phyloP scores from a whole-genome alignment of 2,797 vertebrate genomes.

The Sebastes hubbsi region DNA sequence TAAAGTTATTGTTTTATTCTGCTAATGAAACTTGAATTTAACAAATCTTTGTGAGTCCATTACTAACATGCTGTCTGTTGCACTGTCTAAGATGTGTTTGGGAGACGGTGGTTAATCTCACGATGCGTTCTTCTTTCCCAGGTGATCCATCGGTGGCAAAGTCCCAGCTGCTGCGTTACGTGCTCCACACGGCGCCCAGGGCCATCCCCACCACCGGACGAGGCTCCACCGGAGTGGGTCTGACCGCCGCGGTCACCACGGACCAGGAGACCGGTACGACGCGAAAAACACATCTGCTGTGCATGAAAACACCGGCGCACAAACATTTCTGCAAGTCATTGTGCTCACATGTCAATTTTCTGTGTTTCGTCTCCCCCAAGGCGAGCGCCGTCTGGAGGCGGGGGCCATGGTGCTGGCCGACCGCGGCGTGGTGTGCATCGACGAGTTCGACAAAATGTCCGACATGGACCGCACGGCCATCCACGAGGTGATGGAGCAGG shows the following conservation, averaged over 20 bases:
- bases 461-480: slow-evolving; percentile 98
- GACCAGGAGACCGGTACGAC: slow-evolving; percentile 94
- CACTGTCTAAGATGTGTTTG: background rate
- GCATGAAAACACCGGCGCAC: background rate
- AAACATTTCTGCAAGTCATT: background rate
- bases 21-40: too few species aligned
- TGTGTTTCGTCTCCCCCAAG: slow-evolving; percentile 61
- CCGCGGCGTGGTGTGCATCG: slow-evolving; percentile 96
- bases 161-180: slow-evolving; percentile 95
- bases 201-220: slow-evolving; percentile 95
- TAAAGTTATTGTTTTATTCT: background rate
- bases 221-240: slow-evolving; percentile 93
- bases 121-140: slow-evolving; percentile 44
- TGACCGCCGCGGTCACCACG: slow-evolving; percentile 95
- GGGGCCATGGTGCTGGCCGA: slow-evolving; percentile 98
- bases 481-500: slow-evolving; percentile 99
- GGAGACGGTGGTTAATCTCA: background rate
- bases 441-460: slow-evolving; percentile 99
- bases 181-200: slow-evolving; percentile 91
- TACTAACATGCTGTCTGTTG: background rate
- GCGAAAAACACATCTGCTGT: accelerated
- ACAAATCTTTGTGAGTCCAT: background rate
- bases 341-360: accelerated
- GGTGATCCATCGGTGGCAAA: slow-evolving; percentile 98
- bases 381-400: slow-evolving; percentile 93